A percentile compares a stretch with the other conserved stretches of the same genome.
These are phyloP conservation scores for Paralichthys olivaceus DNA, from an alignment of 2,113 vertebrate species.

Conservation along the genomic window DNA sequence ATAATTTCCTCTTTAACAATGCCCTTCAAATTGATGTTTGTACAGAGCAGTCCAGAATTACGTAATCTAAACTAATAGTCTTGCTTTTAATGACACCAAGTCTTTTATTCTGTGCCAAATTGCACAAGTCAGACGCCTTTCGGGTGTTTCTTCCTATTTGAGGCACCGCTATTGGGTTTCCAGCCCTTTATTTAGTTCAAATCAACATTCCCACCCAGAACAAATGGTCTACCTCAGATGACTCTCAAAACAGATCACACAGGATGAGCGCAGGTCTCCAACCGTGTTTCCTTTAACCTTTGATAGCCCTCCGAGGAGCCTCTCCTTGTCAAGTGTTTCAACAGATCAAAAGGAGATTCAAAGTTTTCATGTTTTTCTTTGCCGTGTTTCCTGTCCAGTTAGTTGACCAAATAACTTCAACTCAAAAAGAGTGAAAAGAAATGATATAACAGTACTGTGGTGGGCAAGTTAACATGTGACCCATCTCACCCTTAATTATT, in stretches of 20 bases:
- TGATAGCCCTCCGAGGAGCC: constrained; percentile 62
- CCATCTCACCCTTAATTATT: background rate
- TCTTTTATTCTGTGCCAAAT: constrained; percentile 66
- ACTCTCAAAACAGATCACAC: constrained; percentile 80
- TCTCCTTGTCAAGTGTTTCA: constrained; percentile 51
- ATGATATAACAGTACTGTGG: constrained; percentile 19
- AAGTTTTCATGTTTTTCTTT: constrained; percentile 45
- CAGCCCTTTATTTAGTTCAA: constrained; percentile 73
- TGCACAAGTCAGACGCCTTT: constrained; percentile 57
- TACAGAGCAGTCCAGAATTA: constrained; percentile 47
- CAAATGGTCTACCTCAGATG: constrained; percentile 75
- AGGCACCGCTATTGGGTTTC: constrained; percentile 69
- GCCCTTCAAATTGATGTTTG: constrained; percentile 42
- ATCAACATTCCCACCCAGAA: constrained; percentile 77
- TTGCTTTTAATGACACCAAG: constrained; percentile 57
- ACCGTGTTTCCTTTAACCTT: constrained; percentile 70
- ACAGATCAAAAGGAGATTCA: constrained; percentile 47
- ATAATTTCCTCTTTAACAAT: constrained; percentile 37
- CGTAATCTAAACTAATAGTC: constrained; percentile 58
- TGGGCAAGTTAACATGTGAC: background rate
- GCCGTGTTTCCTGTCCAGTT: constrained; percentile 56
- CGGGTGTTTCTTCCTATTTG: constrained; percentile 66
- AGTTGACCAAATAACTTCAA: constrained; percentile 31
- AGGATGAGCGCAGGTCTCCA: constrained; percentile 68
- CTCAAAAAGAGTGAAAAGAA: constrained; percentile 25